Percentiles rank a stretch among this genome's conserved stretches.
These are phyloP conservation scores for Potorous gilbertii DNA, from an alignment of 2,797 vertebrate genomes.

Conservation along the genomic window DNA sequence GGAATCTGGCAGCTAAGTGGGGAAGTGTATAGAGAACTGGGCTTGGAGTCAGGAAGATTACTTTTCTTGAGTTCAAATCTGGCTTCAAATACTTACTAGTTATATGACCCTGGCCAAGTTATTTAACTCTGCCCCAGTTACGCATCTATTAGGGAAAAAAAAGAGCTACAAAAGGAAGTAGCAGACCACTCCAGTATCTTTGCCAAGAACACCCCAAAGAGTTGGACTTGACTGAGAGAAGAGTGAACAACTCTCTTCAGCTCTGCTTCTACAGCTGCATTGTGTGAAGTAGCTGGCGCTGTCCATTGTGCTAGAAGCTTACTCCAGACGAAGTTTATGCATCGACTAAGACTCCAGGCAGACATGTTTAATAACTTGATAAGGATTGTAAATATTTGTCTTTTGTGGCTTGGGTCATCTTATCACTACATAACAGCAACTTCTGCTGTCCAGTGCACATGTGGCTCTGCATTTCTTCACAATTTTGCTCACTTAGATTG, in stretches of 20 bases:
- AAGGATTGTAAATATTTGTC: constrained; percentile 3
- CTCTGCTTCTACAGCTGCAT: background rate
- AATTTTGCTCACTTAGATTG: background rate
- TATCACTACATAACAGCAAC: background rate
- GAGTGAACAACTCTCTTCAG: background rate
- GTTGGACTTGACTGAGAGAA: background rate
- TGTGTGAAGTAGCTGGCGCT: background rate
- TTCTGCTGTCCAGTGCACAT: background rate
- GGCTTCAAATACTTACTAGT: background rate
- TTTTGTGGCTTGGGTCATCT: constrained; percentile 33
- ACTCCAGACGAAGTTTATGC: background rate
- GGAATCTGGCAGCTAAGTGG: background rate
- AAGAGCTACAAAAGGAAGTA: background rate
- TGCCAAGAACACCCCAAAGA: background rate
- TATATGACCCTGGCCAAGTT: background rate
- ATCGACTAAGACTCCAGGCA: constrained; percentile 9
- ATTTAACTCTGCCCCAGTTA: background rate
- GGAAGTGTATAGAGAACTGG: background rate
- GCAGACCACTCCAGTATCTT: background rate
- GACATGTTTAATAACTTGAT: constrained; percentile 8
- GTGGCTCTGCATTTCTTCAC: background rate
- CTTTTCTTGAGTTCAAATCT: background rate
- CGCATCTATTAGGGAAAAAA: background rate
- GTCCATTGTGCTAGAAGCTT: background rate
- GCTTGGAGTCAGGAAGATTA: background rate